phyloP scores from a whole-genome alignment of 2,888 invertebrate genomes.

The Pheosia gnoma region DNA sequence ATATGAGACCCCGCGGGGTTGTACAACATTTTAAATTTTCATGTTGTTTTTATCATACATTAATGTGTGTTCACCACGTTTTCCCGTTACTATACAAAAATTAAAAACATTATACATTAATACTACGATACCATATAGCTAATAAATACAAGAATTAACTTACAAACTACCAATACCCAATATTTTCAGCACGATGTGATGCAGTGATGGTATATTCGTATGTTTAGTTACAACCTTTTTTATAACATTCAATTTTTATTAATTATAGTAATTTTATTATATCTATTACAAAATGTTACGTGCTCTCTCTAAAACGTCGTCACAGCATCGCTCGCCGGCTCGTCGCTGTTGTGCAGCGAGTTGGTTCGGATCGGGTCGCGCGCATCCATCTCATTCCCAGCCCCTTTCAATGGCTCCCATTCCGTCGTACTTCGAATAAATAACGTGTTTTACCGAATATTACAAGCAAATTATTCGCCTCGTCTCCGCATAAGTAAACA shows the following conservation, averaged over 20 bases:
- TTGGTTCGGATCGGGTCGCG: not conserved
- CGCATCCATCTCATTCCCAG: not conserved
- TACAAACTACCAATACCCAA: conserved; percentile 72
- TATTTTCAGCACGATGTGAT: conserved; percentile 61
- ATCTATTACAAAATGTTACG: conserved; percentile 68
- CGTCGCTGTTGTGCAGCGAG: not conserved
- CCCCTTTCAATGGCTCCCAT: not conserved
- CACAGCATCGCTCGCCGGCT: conserved; percentile 31
- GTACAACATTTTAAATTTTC: conserved; percentile 68
- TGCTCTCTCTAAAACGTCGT: conserved; percentile 71
- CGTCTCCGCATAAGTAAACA: conserved; percentile 10
- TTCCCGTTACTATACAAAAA: conserved; percentile 80
- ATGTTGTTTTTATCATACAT: conserved; percentile 63
- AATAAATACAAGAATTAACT: conserved; percentile 80
- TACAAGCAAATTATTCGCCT: conserved; percentile 36
- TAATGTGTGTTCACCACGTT: conserved; percentile 62
- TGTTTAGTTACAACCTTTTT: conserved; percentile 80
- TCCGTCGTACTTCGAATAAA: not conserved
- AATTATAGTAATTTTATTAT: conserved; percentile 67
- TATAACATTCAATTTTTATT: conserved; percentile 75
- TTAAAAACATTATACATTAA: conserved; percentile 81
- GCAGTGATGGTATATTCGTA: conserved; percentile 71
- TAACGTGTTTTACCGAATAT: conserved; percentile 1
- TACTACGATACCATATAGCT: conserved; percentile 79
- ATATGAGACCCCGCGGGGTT: conserved; percentile 60